Percentiles rank a stretch among this genome's conserved stretches.
phyloP scores from a whole-genome alignment of 2,797 vertebrate species.

The Peromyscus melanophrys region DNA sequence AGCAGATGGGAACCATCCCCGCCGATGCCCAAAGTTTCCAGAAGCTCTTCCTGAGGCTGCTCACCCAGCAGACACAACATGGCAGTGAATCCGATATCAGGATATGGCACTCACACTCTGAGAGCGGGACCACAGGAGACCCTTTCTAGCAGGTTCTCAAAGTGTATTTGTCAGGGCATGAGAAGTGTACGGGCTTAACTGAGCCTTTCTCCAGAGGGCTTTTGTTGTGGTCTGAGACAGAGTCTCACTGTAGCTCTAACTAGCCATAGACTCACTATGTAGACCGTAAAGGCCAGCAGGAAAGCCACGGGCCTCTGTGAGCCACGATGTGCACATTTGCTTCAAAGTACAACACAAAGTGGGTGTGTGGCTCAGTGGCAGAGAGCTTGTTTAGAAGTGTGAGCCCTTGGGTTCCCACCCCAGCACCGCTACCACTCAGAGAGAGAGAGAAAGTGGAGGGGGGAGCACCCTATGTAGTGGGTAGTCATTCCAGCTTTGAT shows the following conservation, averaged over 20 bases:
- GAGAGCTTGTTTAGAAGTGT: neutral
- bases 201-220: neutral
- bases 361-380: too few species aligned
- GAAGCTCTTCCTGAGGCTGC: neutral
- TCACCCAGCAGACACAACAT: neutral
- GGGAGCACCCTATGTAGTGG: too few species aligned
- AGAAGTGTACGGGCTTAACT: neutral
- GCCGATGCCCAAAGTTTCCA: neutral
- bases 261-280: neutral
- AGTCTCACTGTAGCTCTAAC: neutral
- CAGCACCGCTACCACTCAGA: neutral
- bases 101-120: neutral
- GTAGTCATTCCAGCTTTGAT: too few species aligned
- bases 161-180: neutral
- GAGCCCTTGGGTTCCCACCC: neutral
- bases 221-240: neutral
- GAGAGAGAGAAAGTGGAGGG: neutral
- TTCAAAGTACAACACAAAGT: neutral
- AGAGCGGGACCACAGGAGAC: neutral
- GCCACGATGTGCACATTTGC: neutral
- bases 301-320: fast-evolving
- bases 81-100: neutral
- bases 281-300: neutral
- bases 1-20: neutral
- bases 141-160: neutral